A percentile compares a stretch with the other conserved stretches of the same genome.
Evolutionary conservation across 2,797 vertebrate species (phyloP).

Genomic region (Meriones psammophilus): DNA sequence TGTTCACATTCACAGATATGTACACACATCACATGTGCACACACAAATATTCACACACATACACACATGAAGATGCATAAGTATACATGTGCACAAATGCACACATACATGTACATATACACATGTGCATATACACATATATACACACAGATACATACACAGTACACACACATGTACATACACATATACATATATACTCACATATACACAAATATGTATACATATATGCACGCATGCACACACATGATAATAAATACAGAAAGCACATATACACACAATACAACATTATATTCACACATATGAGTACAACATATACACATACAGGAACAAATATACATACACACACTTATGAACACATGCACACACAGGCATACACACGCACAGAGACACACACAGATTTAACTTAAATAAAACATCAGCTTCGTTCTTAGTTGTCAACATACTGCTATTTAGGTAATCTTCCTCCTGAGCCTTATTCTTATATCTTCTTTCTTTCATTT

Average conservation of each 20-base stretch:
- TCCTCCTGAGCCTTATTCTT: not conserved
- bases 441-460: conserved; percentile 41
- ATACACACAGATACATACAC: no score
- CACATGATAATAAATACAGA: not conserved
- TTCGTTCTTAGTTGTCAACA: not conserved
- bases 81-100: not conserved
- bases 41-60: no score
- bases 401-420: conserved; percentile 14
- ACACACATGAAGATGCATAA: not conserved
- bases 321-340: no score
- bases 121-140: not conserved
- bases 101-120: not conserved
- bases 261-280: not conserved
- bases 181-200: no score
- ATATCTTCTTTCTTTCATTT: conserved; percentile 48
- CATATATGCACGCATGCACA: not conserved
- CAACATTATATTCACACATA: not conserved
- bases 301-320: no score
- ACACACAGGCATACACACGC: not conserved
- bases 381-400: not conserved
- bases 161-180: not conserved
- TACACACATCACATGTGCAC: not conserved
- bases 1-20: no score
- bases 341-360: not conserved
- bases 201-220: not conserved